A percentile compares a stretch with the other conserved stretches of the same genome.
Conservation (phyloP, 2,113 vertebrate genomes). For the Dryoscopus gambensis region DNA sequence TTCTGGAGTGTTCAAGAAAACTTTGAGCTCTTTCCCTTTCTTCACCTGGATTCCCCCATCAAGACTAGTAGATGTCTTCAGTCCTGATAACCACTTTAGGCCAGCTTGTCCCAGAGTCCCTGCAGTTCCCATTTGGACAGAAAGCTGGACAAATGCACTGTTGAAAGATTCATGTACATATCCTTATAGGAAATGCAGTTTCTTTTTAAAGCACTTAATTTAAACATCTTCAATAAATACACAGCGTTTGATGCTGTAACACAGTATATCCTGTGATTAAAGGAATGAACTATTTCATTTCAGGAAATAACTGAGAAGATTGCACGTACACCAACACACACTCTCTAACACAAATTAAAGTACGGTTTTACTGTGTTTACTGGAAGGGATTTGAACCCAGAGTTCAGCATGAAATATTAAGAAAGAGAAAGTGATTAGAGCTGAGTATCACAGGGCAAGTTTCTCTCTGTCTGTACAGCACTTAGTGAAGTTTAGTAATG, state of each 20-base stretch:
- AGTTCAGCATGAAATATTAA: neutral
- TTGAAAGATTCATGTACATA: neutral
- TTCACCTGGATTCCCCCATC: conserved; percentile 81
- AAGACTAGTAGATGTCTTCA: conserved; percentile 75
- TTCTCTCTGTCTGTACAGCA: neutral
- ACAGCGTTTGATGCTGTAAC: neutral
- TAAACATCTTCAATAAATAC: neutral
- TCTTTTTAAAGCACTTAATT: neutral
- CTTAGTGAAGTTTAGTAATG: neutral
- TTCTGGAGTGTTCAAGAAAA: conserved; percentile 82
- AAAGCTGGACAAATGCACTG: conserved; percentile 78
- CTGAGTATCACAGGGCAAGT: neutral
- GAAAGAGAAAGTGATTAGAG: neutral
- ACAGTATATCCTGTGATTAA: neutral
- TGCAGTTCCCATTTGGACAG: conserved; percentile 76
- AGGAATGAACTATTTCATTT: neutral
- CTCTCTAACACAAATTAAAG: neutral
- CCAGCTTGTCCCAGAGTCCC: conserved; percentile 77
- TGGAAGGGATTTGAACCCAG: neutral
- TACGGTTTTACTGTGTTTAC: neutral
- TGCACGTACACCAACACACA: neutral
- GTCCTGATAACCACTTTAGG: conserved; percentile 76
- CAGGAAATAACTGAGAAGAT: neutral
- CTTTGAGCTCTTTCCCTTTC: conserved; percentile 79
- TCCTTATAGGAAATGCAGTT: neutral